phyloP scores from a whole-genome alignment of 2,797 vertebrate genomes.

The Bufotes viridis region DNA sequence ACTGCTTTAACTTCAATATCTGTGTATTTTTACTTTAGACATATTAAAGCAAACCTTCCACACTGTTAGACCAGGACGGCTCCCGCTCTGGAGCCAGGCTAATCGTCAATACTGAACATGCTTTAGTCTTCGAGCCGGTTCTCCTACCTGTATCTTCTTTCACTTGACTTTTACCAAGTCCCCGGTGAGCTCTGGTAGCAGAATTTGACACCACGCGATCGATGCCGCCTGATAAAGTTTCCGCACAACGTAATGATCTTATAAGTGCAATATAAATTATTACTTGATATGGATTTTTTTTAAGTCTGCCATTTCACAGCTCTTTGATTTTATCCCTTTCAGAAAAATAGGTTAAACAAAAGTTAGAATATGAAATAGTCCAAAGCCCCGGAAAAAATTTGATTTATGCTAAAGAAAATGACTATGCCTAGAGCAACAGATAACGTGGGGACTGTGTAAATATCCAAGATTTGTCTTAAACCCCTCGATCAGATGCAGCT shows the following conservation, averaged over 20 bases:
- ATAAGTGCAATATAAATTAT: slow-evolving; percentile 61
- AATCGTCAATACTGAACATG: neutral
- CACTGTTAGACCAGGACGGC: neutral
- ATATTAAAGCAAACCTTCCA: neutral
- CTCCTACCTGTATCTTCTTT: slow-evolving; percentile 45
- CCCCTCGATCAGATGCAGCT: slow-evolving; percentile 1
- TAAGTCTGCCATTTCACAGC: slow-evolving; percentile 45
- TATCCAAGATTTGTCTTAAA: slow-evolving; percentile 8
- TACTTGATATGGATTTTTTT: slow-evolving; percentile 56
- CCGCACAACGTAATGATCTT: slow-evolving; percentile 52
- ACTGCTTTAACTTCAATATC: too few relatives aligned
- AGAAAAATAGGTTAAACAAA: slow-evolving; percentile 20
- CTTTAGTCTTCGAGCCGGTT: neutral
- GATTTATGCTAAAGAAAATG: slow-evolving; percentile 12
- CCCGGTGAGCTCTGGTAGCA: slow-evolving; percentile 27
- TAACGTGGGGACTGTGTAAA: neutral
- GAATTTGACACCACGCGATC: slow-evolving; percentile 48
- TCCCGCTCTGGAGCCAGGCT: neutral
- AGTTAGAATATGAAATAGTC: neutral
- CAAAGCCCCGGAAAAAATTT: neutral
- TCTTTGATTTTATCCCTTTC: slow-evolving; percentile 44
- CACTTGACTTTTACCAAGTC: slow-evolving; percentile 51
- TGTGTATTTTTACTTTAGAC: neutral
- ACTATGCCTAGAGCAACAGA: neutral
- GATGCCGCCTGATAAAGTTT: slow-evolving; percentile 53